Evolutionary conservation across 2,888 invertebrate species (phyloP).

Genomic region (Philereme transversata): DNA sequence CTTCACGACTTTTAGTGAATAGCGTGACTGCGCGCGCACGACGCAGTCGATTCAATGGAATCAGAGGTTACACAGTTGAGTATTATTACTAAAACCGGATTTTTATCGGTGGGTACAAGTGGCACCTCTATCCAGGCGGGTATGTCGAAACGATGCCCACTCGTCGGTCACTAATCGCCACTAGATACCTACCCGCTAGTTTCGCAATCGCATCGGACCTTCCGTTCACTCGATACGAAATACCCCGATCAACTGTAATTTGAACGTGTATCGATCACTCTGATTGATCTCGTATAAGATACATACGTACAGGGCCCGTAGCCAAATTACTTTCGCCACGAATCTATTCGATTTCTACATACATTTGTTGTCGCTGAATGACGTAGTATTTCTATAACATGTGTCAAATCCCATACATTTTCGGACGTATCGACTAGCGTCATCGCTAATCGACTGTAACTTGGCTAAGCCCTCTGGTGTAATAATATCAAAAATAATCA

Average conservation of each 20-base stretch:
- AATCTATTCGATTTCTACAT: too few species aligned
- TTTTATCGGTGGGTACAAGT: constrained; percentile 54
- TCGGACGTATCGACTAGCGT: too few species aligned
- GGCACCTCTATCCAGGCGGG: constrained; percentile 59
- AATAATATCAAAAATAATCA: too few species aligned
- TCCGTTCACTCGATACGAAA: constrained; percentile 76
- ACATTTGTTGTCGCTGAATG: constrained; percentile 10
- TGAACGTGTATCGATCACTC: constrained; percentile 57
- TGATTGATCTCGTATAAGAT: constrained; percentile 36
- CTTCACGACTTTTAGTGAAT: constrained; percentile 34
- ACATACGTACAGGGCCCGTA: too few species aligned
- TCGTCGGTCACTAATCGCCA: constrained; percentile 74
- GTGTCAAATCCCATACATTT: too few species aligned
- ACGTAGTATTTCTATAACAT: constrained; percentile 22
- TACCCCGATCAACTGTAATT: constrained; percentile 61
- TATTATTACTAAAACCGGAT: constrained; percentile 58
- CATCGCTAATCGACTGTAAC: too few species aligned
- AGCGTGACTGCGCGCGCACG: constrained; percentile 39
- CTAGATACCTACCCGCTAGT: constrained; percentile 72
- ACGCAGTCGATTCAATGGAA: constrained; percentile 48
- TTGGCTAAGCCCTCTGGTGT: too few species aligned
- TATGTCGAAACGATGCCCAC: constrained; percentile 78
- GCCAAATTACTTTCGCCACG: too few species aligned
- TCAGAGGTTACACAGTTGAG: constrained; percentile 47
- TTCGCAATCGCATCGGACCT: constrained; percentile 71